These are phyloP conservation scores for Heteromyza rotundicornis DNA, from an alignment of 2,888 invertebrate species.

Conservation along the genomic window DNA sequence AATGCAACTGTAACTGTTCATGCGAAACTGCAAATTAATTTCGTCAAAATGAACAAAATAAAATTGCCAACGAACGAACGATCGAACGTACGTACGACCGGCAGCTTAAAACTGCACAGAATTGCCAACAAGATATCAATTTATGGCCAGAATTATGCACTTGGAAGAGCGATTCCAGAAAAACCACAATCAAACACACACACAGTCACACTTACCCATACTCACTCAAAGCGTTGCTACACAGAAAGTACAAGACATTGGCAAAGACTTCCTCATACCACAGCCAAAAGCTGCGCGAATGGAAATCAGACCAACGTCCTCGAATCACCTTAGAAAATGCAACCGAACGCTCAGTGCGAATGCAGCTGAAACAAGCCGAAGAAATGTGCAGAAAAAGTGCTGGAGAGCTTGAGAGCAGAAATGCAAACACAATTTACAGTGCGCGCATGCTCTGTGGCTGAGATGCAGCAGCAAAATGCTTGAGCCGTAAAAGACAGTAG, in stretches of 20 bases:
- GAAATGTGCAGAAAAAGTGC: background rate
- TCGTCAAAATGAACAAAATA: conserved; percentile 10
- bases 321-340: conserved; percentile 56
- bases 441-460: too few species aligned
- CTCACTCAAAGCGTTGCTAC: background rate
- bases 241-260: background rate
- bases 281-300: conserved; percentile 14
- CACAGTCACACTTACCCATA: background rate
- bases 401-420: background rate
- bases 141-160: background rate
- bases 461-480: conserved; percentile 11
- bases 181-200: background rate
- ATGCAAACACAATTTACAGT: too few species aligned
- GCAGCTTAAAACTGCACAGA: too few species aligned
- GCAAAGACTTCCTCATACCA: conserved; percentile 38
- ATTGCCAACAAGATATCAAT: background rate
- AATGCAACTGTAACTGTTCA: conserved; percentile 13
- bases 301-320: conserved; percentile 58
- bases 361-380: conserved; percentile 20
- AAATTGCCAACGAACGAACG: conserved; percentile 4
- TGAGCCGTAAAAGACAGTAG: conserved; percentile 36
- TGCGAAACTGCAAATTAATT: conserved; percentile 10
- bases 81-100: too few species aligned
- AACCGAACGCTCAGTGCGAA: conserved; percentile 35
- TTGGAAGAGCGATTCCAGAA: background rate